Evolutionary conservation across 2,113 vertebrate genomes (phyloP).

Genomic region (Beaufortia kweichowensis): DNA sequence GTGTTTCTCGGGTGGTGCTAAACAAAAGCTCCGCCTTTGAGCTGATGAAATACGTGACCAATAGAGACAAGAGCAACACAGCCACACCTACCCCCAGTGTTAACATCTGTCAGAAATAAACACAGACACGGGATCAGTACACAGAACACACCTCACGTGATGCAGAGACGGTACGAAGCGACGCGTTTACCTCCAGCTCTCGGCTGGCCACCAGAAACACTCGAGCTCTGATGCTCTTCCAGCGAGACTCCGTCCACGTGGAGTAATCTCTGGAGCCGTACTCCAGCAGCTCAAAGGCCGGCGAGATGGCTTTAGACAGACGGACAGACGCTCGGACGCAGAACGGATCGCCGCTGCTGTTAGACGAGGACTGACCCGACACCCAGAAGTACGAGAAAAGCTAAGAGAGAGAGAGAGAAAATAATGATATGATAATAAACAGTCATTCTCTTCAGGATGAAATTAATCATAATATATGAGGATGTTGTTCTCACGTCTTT

Average conservation of each 20-base stretch:
- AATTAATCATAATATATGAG: too few species aligned
- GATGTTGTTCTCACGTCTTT: constrained; percentile 68
- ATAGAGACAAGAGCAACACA: constrained; percentile 80
- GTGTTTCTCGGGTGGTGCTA: constrained; percentile 74
- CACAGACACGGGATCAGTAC: not conserved
- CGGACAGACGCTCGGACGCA: constrained; percentile 79
- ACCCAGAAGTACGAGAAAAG: constrained; percentile 83
- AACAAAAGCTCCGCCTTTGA: constrained; percentile 90
- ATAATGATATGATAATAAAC: too few species aligned
- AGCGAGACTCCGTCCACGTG: constrained; percentile 94
- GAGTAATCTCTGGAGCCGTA: constrained; percentile 86
- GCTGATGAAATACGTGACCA: constrained; percentile 85
- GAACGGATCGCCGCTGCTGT: constrained; percentile 68
- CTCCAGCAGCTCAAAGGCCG: constrained; percentile 85
- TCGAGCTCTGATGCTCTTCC: constrained; percentile 86
- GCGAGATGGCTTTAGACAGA: constrained; percentile 78
- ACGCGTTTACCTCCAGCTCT: constrained; percentile 93
- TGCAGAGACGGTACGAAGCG: too few species aligned
- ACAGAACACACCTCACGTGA: not conserved
- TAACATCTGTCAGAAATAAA: constrained; percentile 74
- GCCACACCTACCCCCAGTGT: constrained; percentile 82
- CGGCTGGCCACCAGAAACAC: constrained; percentile 91
- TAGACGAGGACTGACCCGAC: constrained; percentile 75
- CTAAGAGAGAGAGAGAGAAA: constrained; percentile 73
- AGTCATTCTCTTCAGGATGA: too few species aligned